Percentiles rank a stretch among this genome's conserved stretches.
These are phyloP conservation scores for Cremastobaeus sp. DNA, from an alignment of 2,888 invertebrate species.

Conservation along the genomic window DNA sequence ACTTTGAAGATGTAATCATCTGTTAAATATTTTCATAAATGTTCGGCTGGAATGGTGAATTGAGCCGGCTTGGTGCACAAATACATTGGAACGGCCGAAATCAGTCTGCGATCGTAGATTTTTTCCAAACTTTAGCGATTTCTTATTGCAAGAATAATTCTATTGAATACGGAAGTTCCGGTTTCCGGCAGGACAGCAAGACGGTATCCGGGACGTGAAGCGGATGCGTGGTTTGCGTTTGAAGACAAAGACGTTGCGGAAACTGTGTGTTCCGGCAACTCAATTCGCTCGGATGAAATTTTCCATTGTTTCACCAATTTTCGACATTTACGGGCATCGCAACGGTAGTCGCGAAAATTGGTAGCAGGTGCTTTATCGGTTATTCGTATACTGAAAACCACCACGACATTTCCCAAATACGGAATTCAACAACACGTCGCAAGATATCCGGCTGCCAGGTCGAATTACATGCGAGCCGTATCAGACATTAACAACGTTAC, in stretches of 20 bases:
- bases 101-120: no score
- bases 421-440: constrained; percentile 57
- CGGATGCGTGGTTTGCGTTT: constrained; percentile 49
- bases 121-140: constrained; percentile 38
- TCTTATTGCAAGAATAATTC: constrained; percentile 52
- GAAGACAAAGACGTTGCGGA: constrained; percentile 56
- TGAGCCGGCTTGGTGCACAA: no score
- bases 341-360: constrained; percentile 54
- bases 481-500: constrained; percentile 59
- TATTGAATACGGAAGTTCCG: constrained; percentile 61
- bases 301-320: constrained; percentile 62
- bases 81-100: no score
- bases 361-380: constrained; percentile 60
- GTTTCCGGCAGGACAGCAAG: constrained; percentile 56
- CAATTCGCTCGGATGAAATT: constrained; percentile 58
- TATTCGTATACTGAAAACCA: constrained; percentile 47
- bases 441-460: constrained; percentile 56
- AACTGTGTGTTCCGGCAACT: constrained; percentile 61
- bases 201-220: constrained; percentile 50
- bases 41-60: no score
- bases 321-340: constrained; percentile 54
- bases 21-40: no score
- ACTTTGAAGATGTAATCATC: no score
- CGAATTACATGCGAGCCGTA: constrained; percentile 59
- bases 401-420: constrained; percentile 56